Evolutionary conservation across 1,140 invertebrate species (phyloP), one percentile per base, ranked within the genome.

Genomic region (Achatina immaculata): DNA sequence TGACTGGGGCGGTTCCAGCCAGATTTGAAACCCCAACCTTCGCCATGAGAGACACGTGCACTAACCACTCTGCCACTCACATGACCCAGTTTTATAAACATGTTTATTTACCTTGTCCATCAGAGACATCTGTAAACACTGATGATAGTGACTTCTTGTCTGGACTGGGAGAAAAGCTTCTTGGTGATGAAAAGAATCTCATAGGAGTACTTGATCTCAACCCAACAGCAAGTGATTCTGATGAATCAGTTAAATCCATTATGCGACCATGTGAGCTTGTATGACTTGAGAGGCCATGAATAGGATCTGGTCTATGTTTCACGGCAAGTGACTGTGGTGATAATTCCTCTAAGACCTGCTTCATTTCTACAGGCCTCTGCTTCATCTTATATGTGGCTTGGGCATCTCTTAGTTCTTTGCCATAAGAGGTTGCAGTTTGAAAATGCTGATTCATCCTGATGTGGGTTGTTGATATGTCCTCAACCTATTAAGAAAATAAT

Each of bases 221-320:
- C 38, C 16, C 36, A 38, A 34, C 11, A 3, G 3, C 4, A 43
- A 16, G 51, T 40, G 45, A 48, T 9, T 3, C 55, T 7, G 75
- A 77, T 24, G 24, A 36, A 19, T 36, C 45, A 24, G 78, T 78
- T 82, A 81, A 85, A 51, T 81, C 78, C 81, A 81, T 24, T 55
- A 19, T 55, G 48, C 16, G 48, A 24, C 16, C 24, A 21, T 14
- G 48, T 55, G 48, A 14, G 24, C 19, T 55, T 9, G 6, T 2
- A 19, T 6, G 21, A 21, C 48, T 55, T 55, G 48, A 55, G 16
- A 2, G 48, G 48, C 16, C 19, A 9, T 7, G 48, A 55, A 24
- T 21, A 19, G 48, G 16, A 55, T 55, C 48, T 55, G 48, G 3
- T 21, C 48, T 55, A 19, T 55, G 24, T 55, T 55, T 55, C 7